phyloP scores from a whole-genome alignment of 2,888 invertebrate species.

The Eupsilia transversa region DNA sequence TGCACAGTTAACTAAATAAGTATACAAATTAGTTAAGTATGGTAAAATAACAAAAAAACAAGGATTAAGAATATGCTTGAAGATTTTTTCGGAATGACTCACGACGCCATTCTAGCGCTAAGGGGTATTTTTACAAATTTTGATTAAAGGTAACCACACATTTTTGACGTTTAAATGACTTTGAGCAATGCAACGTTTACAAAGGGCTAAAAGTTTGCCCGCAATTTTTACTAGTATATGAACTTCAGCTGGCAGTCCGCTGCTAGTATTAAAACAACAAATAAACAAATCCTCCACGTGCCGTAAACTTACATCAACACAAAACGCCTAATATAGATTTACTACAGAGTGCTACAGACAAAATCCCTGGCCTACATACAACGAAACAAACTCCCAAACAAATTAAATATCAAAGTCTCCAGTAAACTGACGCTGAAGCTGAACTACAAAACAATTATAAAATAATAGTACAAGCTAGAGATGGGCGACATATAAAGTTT shows the following conservation, averaged over 20 bases:
- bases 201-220: background rate
- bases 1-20: background rate
- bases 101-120: background rate
- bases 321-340: constrained; percentile 47
- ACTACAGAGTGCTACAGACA: constrained; percentile 54
- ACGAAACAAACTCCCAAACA: background rate
- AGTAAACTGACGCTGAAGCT: constrained; percentile 19
- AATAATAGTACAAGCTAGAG: background rate
- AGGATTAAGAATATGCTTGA: background rate
- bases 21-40: background rate
- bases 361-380: constrained; percentile 42
- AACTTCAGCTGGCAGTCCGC: background rate
- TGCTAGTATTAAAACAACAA: background rate
- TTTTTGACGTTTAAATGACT: background rate
- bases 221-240: background rate
- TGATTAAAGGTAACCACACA: background rate
- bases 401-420: constrained; percentile 15
- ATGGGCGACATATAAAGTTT: background rate
- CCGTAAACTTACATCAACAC: constrained; percentile 23
- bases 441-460: constrained; percentile 14
- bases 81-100: background rate
- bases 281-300: constrained; percentile 21
- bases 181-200: background rate
- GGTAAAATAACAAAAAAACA: background rate
- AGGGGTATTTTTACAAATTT: background rate